Conservation (phyloP, 2,888 invertebrate species). For the Pelosia muscerda region DNA sequence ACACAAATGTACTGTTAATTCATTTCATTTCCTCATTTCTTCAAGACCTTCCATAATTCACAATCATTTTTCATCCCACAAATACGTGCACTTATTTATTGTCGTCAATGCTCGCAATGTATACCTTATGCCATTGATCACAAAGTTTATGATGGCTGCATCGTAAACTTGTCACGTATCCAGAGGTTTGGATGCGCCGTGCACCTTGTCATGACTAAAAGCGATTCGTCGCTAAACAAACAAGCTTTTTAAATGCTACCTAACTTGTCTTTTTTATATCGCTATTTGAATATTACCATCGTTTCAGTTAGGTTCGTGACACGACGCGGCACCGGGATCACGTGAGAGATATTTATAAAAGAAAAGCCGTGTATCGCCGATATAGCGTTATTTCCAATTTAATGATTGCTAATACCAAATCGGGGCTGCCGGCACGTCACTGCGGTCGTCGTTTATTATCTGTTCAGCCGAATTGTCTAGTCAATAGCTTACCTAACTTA, state of each 20-base stretch:
- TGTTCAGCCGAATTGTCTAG: conserved; percentile 62
- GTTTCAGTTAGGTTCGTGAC: conserved; percentile 83
- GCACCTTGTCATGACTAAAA: conserved; percentile 82
- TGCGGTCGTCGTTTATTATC: conserved; percentile 71
- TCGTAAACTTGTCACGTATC: conserved; percentile 58
- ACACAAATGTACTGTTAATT: conserved; percentile 47
- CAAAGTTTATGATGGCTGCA: conserved; percentile 51
- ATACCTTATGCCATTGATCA: conserved; percentile 44
- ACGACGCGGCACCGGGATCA: conserved; percentile 84
- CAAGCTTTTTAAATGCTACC: conserved; percentile 87
- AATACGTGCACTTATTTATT: conserved; percentile 49
- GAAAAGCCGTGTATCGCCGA: conserved; percentile 84
- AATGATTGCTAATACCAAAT: conserved; percentile 86
- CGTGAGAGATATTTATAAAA: conserved; percentile 87
- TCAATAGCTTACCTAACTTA: conserved; percentile 51
- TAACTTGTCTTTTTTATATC: conserved; percentile 87
- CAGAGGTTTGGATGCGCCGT: conserved; percentile 69
- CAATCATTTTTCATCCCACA: conserved; percentile 62
- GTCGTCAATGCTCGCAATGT: conserved; percentile 38
- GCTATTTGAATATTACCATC: conserved; percentile 86
- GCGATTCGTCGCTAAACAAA: conserved; percentile 85
- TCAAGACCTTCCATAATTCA: conserved; percentile 62
- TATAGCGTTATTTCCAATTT: conserved; percentile 86
- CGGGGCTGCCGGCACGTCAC: conserved; percentile 80
- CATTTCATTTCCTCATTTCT: conserved; percentile 59